These are phyloP conservation scores for Pseudochirops corinnae DNA, from an alignment of 2,797 vertebrate species.

Conservation along the genomic window DNA sequence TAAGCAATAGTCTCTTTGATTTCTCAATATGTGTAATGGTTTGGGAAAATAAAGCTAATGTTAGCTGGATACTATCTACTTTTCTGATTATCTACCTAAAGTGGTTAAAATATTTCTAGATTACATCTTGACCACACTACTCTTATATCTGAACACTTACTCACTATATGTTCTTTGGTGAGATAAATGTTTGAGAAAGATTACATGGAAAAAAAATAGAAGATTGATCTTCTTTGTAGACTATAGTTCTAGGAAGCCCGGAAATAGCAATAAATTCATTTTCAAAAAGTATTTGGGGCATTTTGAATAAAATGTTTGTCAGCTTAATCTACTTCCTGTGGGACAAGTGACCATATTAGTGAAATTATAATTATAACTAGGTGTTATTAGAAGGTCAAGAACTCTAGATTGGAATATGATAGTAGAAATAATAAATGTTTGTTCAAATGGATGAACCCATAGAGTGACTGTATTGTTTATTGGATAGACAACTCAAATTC, in stretches of 20 bases:
- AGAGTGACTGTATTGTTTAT: not conserved
- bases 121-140: constrained; percentile 43
- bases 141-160: constrained; percentile 34
- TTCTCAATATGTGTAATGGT: constrained; percentile 33
- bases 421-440: not conserved
- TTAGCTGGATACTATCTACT: constrained; percentile 58
- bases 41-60: not conserved
- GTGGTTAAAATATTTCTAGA: constrained; percentile 47
- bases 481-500: not conserved
- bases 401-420: not conserved
- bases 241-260: constrained; percentile 53
- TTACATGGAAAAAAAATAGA: constrained; percentile 48
- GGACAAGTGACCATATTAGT: constrained; percentile 41
- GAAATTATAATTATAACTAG: not conserved
- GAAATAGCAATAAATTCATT: constrained; percentile 32
- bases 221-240: constrained; percentile 32
- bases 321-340: constrained; percentile 65
- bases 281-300: constrained; percentile 21
- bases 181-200: constrained; percentile 52
- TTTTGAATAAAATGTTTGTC: constrained; percentile 57
- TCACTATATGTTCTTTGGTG: constrained; percentile 42
- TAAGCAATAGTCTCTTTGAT: not conserved
- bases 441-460: not conserved
- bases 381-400: not conserved
- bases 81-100: constrained; percentile 56